These are phyloP conservation scores for Papilio glaucus DNA, from an alignment of 1,140 invertebrate species.

Conservation along the genomic window DNA sequence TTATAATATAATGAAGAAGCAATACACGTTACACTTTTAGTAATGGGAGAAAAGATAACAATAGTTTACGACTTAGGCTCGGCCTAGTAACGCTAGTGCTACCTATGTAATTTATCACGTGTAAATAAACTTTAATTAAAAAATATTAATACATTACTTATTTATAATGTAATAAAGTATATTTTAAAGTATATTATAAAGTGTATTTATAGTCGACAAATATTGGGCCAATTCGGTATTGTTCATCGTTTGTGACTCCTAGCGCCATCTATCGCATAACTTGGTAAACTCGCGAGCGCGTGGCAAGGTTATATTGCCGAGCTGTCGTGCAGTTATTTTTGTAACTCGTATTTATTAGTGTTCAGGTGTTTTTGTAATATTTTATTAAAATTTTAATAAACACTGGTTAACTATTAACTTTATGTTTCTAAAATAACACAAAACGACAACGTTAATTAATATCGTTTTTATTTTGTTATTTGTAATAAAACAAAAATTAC, in stretches of 20 bases:
- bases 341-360: conserved; percentile 53
- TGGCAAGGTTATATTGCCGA: conserved; percentile 59
- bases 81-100: not conserved
- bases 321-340: conserved; percentile 57
- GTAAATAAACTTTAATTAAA: not conserved
- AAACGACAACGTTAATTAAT: no score
- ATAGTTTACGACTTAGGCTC: not conserved
- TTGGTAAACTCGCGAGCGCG: conserved; percentile 52
- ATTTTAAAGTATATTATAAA: no score
- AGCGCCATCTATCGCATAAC: conserved; percentile 71
- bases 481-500: not conserved
- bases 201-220: not conserved
- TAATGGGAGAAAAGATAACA: not conserved
- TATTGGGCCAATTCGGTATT: no score
- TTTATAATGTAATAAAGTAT: no score
- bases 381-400: no score
- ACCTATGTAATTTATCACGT: not conserved
- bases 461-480: no score
- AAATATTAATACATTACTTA: not conserved
- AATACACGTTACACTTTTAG: no score
- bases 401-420: not conserved
- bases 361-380: conserved; percentile 51
- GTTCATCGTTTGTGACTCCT: conserved; percentile 46
- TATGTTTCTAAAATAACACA: no score
- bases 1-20: not conserved